Base-by-base conservation (phyloP, 2,797 vertebrate genomes). In the Acipenser ruthenus region DNA sequence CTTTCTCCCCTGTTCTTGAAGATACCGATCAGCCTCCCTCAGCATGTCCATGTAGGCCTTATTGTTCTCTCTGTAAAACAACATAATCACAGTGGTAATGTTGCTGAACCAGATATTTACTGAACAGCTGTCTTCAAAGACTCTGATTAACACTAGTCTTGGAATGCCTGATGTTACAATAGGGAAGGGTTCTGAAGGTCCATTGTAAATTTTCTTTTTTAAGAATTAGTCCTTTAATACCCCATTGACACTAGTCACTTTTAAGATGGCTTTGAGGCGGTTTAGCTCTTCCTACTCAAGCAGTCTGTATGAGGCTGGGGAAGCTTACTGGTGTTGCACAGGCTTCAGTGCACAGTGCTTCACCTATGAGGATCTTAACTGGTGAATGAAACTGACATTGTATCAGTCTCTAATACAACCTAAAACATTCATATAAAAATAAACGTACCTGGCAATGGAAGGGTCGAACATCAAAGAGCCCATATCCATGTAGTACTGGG, bases 401-500 rank as follows among this genome's bases (percentile, higher is more conserved):
- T 50, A 11, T 12, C 47, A 58, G 18, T 7, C 50, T 6, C 50
- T 6, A 13, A 50, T 53, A 52, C 13, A 63, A 11, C 15, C 15
- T 11, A 6, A 64, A 8, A 12, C 11, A 64, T 64, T 47, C 10
- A 8, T 49, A 11, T 50, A 13, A n/a, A n/a, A 64, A 51, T 10
- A 64, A 52, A 80, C 85, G 86, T 73, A 86, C 83, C 68, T 69
- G 13, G 79, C 83, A 66, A 85, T 75, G 58, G 83, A 80, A 62
- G 37, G 79, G 67, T 87, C 82, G 71, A 86, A 88, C 81, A 86
- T 83, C 74, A 88, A 50, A 69, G 75, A 70, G 6, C 77, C 63
- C 79, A 87, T 84, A 73, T 88, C 84, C 76, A 87, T 83, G 73
- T 86, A 86, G 72, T 82, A 86, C 70, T 87, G 86, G 63, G 81